Evolutionary conservation across 2,888 invertebrate genomes (phyloP).

Genomic region (Sepiola atlantica): DNA sequence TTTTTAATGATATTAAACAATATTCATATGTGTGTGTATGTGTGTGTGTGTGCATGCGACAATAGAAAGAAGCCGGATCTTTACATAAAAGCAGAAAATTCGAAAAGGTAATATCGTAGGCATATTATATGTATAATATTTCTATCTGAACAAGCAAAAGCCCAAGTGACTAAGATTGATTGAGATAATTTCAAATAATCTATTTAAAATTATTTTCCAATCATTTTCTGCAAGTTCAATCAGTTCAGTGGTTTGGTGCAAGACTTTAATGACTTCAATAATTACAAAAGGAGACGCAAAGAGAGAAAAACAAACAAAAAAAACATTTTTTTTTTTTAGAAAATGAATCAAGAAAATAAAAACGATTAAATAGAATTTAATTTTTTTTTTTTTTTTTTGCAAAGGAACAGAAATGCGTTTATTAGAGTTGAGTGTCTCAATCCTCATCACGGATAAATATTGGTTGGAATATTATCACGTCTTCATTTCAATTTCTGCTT

Average conservation of each 20-base stretch:
- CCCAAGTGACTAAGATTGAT: conserved; percentile 13
- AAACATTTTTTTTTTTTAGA: too few species aligned
- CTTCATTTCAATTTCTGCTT: not conserved
- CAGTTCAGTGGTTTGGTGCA: conserved; percentile 32
- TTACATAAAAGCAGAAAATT: not conserved
- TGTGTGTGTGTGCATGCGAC: too few species aligned
- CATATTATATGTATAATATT: not conserved
- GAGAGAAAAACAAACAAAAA: not conserved
- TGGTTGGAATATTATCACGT: not conserved
- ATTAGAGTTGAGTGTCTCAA: not conserved
- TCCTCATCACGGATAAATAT: not conserved
- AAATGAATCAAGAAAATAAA: too few species aligned
- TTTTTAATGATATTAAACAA: too few species aligned
- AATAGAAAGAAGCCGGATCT: not conserved
- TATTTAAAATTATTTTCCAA: conserved; percentile 32
- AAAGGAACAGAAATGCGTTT: not conserved
- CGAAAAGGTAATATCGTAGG: not conserved
- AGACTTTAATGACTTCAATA: not conserved
- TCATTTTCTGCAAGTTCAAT: conserved; percentile 20
- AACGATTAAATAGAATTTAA: conserved; percentile 32
- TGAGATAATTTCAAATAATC: conserved; percentile 32
- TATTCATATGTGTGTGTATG: too few species aligned
- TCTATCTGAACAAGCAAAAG: not conserved
- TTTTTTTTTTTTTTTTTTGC: not conserved
- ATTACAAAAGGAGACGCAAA: not conserved